These are phyloP conservation scores for Brachionichthys hirsutus DNA, from an alignment of 2,113 vertebrate genomes.

Conservation along the genomic window DNA sequence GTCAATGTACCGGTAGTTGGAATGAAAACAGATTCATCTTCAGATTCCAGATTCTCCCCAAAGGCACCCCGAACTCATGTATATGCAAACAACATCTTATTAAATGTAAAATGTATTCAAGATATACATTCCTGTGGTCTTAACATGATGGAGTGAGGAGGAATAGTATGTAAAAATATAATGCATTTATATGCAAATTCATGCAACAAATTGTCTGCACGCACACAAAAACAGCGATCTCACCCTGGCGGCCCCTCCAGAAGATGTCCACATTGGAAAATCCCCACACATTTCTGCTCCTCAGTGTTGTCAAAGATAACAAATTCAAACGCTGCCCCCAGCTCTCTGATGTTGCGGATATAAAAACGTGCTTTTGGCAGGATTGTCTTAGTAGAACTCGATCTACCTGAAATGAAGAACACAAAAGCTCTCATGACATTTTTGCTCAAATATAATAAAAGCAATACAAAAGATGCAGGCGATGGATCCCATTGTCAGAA, in stretches of 20 bases:
- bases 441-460: too few relatives aligned
- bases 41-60: too few relatives aligned
- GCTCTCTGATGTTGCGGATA: constrained; percentile 71
- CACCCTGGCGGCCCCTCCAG: constrained; percentile 85
- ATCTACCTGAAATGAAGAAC: constrained; percentile 57
- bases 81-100: too few relatives aligned
- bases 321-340: constrained; percentile 84
- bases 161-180: background rate
- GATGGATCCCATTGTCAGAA: too few relatives aligned
- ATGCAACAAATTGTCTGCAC: too few relatives aligned
- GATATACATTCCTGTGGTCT: background rate
- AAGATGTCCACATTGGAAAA: constrained; percentile 84
- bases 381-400: constrained; percentile 64
- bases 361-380: constrained; percentile 79
- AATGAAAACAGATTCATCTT: too few relatives aligned
- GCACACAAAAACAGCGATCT: constrained; percentile 39
- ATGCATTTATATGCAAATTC: background rate
- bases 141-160: background rate
- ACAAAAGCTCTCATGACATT: background rate
- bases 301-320: constrained; percentile 78
- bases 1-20: too few relatives aligned
- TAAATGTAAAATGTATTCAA: background rate
- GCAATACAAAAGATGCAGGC: too few relatives aligned
- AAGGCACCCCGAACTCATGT: too few relatives aligned
- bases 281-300: constrained; percentile 74